A percentile compares a stretch with the other conserved stretches of the same genome.
Conservation (phyloP, 1,140 invertebrate genomes). For the Ericerus pela region DNA sequence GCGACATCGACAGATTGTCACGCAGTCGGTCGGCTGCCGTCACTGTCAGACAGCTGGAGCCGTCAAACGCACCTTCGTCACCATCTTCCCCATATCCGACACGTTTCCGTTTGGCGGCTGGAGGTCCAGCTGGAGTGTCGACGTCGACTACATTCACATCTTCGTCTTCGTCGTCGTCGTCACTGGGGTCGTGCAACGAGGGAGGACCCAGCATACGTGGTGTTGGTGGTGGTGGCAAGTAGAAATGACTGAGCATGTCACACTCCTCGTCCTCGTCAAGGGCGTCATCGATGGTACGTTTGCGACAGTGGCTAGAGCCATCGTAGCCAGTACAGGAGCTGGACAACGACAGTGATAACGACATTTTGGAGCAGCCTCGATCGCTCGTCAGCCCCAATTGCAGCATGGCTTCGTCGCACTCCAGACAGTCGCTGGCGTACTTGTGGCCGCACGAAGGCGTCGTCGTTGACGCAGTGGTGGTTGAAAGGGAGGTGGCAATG, state of each 20-base stretch:
- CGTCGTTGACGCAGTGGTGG: slow-evolving; percentile 24
- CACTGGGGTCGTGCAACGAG: slow-evolving; percentile 40
- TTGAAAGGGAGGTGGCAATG: slow-evolving; percentile 21
- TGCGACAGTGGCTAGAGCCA: slow-evolving; percentile 28
- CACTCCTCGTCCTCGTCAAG: slow-evolving; percentile 41
- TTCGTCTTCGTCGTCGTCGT: slow-evolving; percentile 41
- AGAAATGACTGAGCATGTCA: slow-evolving; percentile 48
- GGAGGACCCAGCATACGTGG: neutral
- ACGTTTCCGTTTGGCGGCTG: slow-evolving; percentile 19
- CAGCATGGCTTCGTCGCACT: slow-evolving; percentile 14
- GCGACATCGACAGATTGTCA: neutral
- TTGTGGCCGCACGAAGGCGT: slow-evolving; percentile 27
- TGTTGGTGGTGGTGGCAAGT: slow-evolving; percentile 50
- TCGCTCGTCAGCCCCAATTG: slow-evolving; percentile 21
- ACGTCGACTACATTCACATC: slow-evolving; percentile 25
- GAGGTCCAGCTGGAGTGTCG: slow-evolving; percentile 17
- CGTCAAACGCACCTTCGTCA: neutral
- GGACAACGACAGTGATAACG: neutral
- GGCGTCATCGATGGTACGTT: slow-evolving; percentile 37
- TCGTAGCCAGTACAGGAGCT: slow-evolving; percentile 20
- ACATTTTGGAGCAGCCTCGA: slow-evolving; percentile 31
- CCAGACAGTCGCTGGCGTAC: slow-evolving; percentile 27
- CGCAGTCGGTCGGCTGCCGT: neutral
- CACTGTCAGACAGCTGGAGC: neutral
- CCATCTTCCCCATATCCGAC: slow-evolving; percentile 2